Evolutionary conservation across 2,113 vertebrate genomes (phyloP), one percentile per base, ranked within the genome.

Genomic region (Coptodon bakossiorum): DNA sequence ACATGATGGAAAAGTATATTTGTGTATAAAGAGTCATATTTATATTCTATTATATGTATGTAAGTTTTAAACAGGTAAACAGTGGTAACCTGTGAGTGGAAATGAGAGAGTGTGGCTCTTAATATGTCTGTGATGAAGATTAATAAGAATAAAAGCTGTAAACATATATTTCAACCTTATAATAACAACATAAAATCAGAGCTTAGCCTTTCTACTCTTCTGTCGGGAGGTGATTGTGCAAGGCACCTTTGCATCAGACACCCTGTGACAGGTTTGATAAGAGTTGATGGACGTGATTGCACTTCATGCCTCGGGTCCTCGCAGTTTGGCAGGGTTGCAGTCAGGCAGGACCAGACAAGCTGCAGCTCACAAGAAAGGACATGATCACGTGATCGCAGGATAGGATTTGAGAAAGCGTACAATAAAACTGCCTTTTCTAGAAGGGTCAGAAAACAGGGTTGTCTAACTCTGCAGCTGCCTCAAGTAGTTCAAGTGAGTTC

Each of bases 211-310:
- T 43, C 34, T n/a, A 34, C 68, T 88, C 79, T 31, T 87, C 83
- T 85, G 90, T 88, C 82, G 78, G 59, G 34, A 45, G 83, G 40
- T n/a, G 85, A 87, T 94, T 93, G 91, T 53, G 86, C 82, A 95
- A 95, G 56, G 57, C 45, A 17, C 24, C 54, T 36, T 90, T 91
- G 83, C 86, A 43, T 92, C 90, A 91, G 88, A 91, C 83, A 48
- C 43, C 61, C 86, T 48, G 45, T 91, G 88, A 94, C 93, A 92
- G 83, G 50, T 78, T 82, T 66, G 92, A 94, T 95, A 90, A 93
- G 89, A 87, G 85, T 11, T 94, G 94, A 94, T 90, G 81, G 89
- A 92, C 83, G 12, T 91, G 92, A 93, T 91, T 92, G 90, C 52
- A 61, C 89, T 91, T 93, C 61, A 89, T 8, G 91, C 92, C 88